Evolutionary conservation across 1,140 invertebrate species (phyloP).

Genomic region (Atta cephalotes): DNA sequence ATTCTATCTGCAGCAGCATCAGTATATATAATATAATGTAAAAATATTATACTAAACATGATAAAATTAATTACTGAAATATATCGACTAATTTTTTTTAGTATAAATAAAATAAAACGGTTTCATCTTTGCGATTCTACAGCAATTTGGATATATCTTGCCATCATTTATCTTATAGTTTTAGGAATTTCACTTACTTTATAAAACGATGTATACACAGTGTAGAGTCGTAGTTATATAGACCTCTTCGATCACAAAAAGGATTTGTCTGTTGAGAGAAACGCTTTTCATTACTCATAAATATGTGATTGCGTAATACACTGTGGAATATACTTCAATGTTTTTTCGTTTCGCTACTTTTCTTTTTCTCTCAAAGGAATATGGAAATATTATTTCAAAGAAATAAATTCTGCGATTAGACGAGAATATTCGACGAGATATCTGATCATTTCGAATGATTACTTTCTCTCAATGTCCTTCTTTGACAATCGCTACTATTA

Average conservation of each 20-base stretch:
- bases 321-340: not conserved
- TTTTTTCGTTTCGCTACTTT: not conserved
- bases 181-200: not conserved
- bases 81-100: not conserved
- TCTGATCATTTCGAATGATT: not conserved
- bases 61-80: not conserved
- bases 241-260: not conserved
- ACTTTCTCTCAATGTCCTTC: not conserved
- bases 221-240: not conserved
- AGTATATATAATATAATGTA: not conserved
- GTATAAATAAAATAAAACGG: not conserved
- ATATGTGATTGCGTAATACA: not conserved
- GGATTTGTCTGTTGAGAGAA: not conserved
- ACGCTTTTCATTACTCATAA: not conserved
- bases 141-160: not conserved
- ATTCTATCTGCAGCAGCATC: not conserved
- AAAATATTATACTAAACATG: not conserved
- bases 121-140: not conserved
- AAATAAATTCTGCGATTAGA: not conserved
- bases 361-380: conserved; percentile 1
- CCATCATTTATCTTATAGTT: not conserved
- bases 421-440: conserved; percentile 7
- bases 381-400: not conserved
- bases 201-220: not conserved
- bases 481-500: not conserved